Evolutionary conservation across 1,140 invertebrate genomes (phyloP).

Genomic region (Artemia franciscana): DNA sequence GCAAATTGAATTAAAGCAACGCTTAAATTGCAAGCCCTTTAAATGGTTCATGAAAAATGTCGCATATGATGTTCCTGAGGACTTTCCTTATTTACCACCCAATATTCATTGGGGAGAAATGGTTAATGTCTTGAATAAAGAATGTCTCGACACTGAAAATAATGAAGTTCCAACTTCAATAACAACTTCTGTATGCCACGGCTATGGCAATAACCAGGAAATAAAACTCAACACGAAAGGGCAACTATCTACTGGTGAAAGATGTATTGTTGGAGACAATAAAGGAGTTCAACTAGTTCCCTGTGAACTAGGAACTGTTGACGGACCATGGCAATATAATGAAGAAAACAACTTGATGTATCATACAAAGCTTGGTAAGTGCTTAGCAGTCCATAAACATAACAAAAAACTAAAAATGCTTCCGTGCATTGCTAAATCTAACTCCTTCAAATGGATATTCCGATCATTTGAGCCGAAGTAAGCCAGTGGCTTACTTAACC

Average conservation of each 20-base stretch:
- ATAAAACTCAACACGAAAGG: constrained; percentile 78
- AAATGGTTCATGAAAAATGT: constrained; percentile 96
- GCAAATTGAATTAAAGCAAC: constrained; percentile 50
- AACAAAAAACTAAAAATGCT: constrained; percentile 47
- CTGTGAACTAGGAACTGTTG: constrained; percentile 66
- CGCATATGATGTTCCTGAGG: constrained; percentile 77
- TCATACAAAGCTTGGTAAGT: constrained; percentile 53
- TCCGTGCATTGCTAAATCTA: constrained; percentile 57
- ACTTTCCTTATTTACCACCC: constrained; percentile 80
- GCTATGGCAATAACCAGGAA: constrained; percentile 78
- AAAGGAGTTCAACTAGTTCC: constrained; percentile 64
- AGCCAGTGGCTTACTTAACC: no score
- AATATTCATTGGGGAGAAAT: constrained; percentile 87
- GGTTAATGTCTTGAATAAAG: no score
- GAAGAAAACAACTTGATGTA: constrained; percentile 43
- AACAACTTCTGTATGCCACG: constrained; percentile 64
- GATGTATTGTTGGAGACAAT: constrained; percentile 70
- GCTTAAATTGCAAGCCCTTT: constrained; percentile 69
- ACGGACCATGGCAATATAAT: constrained; percentile 76
- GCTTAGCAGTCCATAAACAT: constrained; percentile 59
- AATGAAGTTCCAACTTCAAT: constrained; percentile 55
- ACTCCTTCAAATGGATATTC: constrained; percentile 68
- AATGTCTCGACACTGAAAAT: constrained; percentile 75
- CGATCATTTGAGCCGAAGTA: constrained; percentile 45
- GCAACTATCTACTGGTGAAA: constrained; percentile 79